phyloP scores from a whole-genome alignment of 1,140 invertebrate genomes.

The Popillia japonica region DNA sequence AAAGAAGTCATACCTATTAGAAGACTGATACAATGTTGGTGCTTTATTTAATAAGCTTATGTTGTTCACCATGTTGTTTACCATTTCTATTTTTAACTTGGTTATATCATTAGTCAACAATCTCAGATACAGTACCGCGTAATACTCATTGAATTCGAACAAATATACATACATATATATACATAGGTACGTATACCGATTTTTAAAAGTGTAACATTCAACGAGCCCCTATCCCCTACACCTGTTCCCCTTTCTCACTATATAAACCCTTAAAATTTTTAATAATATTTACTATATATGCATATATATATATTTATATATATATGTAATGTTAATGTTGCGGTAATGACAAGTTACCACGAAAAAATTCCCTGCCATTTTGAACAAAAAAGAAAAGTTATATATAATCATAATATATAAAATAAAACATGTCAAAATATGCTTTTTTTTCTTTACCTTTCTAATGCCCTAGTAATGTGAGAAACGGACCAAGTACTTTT shows the following conservation, averaged over 20 bases:
- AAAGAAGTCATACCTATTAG: neutral
- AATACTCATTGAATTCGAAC: constrained; percentile 20
- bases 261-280: neutral
- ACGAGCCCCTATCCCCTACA: no score
- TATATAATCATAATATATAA: constrained; percentile 10
- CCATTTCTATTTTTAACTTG: neutral
- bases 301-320: no score
- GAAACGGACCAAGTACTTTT: no score
- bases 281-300: no score
- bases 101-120: neutral
- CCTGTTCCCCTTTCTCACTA: neutral
- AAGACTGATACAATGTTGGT: neutral
- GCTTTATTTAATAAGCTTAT: no score
- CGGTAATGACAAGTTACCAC: neutral
- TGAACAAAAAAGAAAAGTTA: constrained; percentile 3
- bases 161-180: neutral
- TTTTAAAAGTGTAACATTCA: neutral
- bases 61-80: no score
- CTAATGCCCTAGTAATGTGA: no score
- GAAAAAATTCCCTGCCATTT: neutral
- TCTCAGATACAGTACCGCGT: neutral
- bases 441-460: no score
- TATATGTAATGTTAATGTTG: constrained; percentile 21
- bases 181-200: neutral
- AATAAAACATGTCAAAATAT: neutral